Base-by-base conservation (phyloP, 2,888 invertebrate species). In the Acleris laterana region DNA sequence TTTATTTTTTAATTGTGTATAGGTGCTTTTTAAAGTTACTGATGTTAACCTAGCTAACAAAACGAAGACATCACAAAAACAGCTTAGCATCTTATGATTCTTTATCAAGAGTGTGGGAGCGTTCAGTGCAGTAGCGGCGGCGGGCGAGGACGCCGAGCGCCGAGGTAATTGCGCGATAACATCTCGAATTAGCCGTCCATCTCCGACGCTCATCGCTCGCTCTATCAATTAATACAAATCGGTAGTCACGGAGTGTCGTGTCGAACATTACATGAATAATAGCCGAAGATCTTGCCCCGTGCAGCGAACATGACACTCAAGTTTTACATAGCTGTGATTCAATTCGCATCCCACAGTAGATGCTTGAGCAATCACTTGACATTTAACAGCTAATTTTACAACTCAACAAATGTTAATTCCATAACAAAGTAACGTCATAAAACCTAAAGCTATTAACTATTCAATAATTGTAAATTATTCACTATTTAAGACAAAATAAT, bases 181-280 rank as follows among this genome's bases (percentile, higher is more conserved):
- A 91, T 91, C 90, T 89, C 81, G 83, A 85, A 88, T 88, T 83
- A 88, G 84, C 87, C 89, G 89, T 91, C 92, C 90, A 90, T 92
- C 92, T 87, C 83, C 79, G 76, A 87, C 89, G 87, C 88, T 89
- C 90, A 89, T 87, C 87, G 82, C 75, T 78, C 77, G 81, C 82
- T 80, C 77, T 87, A 90, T 91, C 90, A 92, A 92, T 93, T 92
- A 91, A 87, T 85, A 82, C 82, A 83, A 88, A 91, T 89, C 90
- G 85, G 92, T 90, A 91, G 90, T 90, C 74, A 77, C 76, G 77
- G 77, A 82, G 81, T 77, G 84, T 83, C 85, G 83, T 78, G 79
- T 72, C 79, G 72, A 76, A 83, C 84, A 89, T 89, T 87, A 84
- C 78, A 82, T 85, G 88, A 89, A 85, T 90, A 90, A 90, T 86